Evolutionary conservation across 30 jellyfish, hydroid and myxozoan genomes (phyloP), one percentile per base, ranked within the genome.

Genomic region (Hydractinia symbiolongicarpus): DNA sequence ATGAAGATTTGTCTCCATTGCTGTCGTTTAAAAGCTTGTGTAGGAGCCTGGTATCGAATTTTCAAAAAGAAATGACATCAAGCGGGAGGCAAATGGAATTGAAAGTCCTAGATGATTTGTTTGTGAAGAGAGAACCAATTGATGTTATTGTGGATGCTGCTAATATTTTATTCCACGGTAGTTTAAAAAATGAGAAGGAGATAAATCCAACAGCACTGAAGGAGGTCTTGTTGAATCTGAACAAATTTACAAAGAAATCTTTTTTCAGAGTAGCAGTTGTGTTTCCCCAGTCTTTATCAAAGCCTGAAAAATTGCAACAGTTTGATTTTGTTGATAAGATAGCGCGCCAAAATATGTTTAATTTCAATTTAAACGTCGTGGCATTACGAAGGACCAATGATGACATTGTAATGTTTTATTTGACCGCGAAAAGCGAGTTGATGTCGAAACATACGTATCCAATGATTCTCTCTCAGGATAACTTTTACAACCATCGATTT

Each of bases 401-500:
- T 64, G 74, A 64, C 2, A 44, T 64, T 64, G 74, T 64, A 6
- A n/a, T 64, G 17, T 64, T 64, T n/a, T 64, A 64, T 64, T 64
- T 64, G 16, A 51, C 74, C 17, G 74, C 74, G 8, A 64, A 64
- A 64, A 64, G 74, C 40, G 74, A 64, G 40, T 51, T 64, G 7
- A 64, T n/a, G 19, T 44, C 19, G 74, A 64, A 64, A 4, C 4
- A 51, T 64, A 51, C 19, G 40, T 5, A 44, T 7, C 74, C 74
- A 4, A 1, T 64, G 7, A 64, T 64, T 13, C 52, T 64, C 40
- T 64, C 74, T 6, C 19, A 13, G 19, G 74, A 64, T 13, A 64
- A 64, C 74, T 64, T 64, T 13, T n/a, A n/a, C 52, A 51, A 64
- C 40, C 74, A 64, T 64, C 74, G 74, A 7, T 44, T 64, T 64